A percentile compares a stretch with the other conserved stretches of the same genome.
phyloP scores from a whole-genome alignment of 2,797 vertebrate genomes.

The Tadarida brasiliensis region DNA sequence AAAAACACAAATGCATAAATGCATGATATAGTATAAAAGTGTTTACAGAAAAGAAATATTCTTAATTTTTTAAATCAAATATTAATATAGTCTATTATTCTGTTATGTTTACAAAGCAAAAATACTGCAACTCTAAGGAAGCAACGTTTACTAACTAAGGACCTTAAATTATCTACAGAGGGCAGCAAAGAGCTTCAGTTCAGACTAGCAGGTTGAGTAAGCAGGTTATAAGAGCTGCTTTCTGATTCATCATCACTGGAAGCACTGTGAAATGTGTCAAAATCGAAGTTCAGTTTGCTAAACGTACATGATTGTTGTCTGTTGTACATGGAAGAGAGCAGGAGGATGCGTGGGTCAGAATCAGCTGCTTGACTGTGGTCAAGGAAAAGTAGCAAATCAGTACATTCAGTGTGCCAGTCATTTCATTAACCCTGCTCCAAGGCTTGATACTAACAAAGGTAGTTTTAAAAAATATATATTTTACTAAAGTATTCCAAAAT shows the following conservation, averaged over 20 bases:
- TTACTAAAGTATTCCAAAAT: conserved; percentile 13
- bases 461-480: not conserved
- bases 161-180: conserved; percentile 83
- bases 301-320: not conserved
- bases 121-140: not conserved
- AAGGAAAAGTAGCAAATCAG: conserved; percentile 60
- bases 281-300: conserved; percentile 64
- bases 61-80: not conserved
- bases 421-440: not conserved
- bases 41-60: not conserved
- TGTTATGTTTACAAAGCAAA: not conserved
- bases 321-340: not conserved
- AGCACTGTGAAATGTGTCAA: conserved; percentile 52
- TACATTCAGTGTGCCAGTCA: not conserved
- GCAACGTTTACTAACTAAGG: not conserved
- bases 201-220: not conserved
- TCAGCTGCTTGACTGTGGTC: conserved; percentile 67
- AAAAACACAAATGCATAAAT: not conserved
- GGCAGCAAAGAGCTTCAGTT: conserved; percentile 89
- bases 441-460: conserved; percentile 1
- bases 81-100: not conserved
- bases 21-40: not conserved
- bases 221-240: not conserved
- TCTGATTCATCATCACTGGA: conserved; percentile 41
- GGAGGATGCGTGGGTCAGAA: conserved; percentile 48